Evolutionary conservation across 2,113 vertebrate genomes (phyloP), one percentile per base, ranked within the genome.

Genomic region (Cheirogaleus medius): DNA sequence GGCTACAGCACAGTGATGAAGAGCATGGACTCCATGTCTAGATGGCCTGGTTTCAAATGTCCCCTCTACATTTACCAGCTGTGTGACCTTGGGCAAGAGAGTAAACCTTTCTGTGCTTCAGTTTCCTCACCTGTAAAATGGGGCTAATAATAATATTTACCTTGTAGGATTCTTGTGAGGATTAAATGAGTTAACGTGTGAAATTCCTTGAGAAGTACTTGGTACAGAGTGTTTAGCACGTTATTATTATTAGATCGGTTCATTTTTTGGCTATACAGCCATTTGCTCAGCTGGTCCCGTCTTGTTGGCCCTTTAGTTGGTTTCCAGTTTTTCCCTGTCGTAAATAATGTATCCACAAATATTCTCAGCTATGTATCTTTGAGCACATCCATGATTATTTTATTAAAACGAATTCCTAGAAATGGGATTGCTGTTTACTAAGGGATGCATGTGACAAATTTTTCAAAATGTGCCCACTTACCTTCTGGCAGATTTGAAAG

Each of bases 331-430:
- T 90, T 34, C 44, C 20, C 58, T 52, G 15, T 68, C 47, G 3
- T 81, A 47, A 94, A 64, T 58, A 58, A 87, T 15, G 20, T 93
- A 56, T 18, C 37, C 78, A 44, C 64, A 86, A 60, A 44, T 80
- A 56, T 80, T 92, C 49, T 89, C 34, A 56, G 77, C 17, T 47
- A 29, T 25, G 13, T 73, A 37, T 93, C 63, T 95, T 91, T 83
- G 63, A 77, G 69, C 9, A 82, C 9, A 78, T 69, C 25, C 52
- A 27, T 56, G 78, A 20, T 88, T 64, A 52, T 91, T 86, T 91
- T 78, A 71, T 93, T 83, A 81, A 76, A 94, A 82, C 34, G 66
- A 56, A 89, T 93, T 78, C 73, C 56, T 93, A 91, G 76, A 93
- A 89, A 93, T 80, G 68, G 47, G 78, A 63, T 82, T 73, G 17